phyloP scores from a whole-genome alignment of 2,888 invertebrate species.

The Tetrapedia diversipes region DNA sequence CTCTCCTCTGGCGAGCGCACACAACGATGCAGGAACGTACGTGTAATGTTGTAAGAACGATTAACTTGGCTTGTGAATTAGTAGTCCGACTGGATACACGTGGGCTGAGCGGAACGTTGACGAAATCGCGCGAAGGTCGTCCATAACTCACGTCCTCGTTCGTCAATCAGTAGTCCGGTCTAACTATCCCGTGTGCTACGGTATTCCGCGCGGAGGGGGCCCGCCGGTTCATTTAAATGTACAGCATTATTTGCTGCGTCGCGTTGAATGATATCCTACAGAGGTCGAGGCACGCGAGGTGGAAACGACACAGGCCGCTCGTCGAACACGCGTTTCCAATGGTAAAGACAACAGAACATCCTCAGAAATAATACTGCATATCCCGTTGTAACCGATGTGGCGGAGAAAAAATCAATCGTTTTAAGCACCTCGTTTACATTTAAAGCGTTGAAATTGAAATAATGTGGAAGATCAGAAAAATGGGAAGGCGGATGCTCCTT shows the following conservation, averaged over 20 bases:
- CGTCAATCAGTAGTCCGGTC: conserved; percentile 45
- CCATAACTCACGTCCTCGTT: conserved; percentile 43
- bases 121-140: conserved; percentile 63
- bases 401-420: too few species aligned
- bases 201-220: conserved; percentile 23
- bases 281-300: conserved; percentile 38
- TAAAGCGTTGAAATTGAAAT: too few species aligned
- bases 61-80: conserved; percentile 32
- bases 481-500: too few species aligned
- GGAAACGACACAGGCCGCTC: conserved; percentile 6
- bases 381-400: too few species aligned
- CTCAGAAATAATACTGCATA: not conserved
- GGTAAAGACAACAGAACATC: not conserved
- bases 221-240: conserved; percentile 55
- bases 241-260: conserved; percentile 50
- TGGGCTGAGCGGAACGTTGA: conserved; percentile 44
- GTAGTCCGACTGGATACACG: conserved; percentile 30
- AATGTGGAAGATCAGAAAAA: too few species aligned
- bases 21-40: not conserved
- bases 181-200: conserved; percentile 43
- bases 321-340: not conserved
- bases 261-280: conserved; percentile 41
- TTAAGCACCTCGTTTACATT: too few species aligned
- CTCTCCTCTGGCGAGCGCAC: not conserved
- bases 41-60: conserved; percentile 17